phyloP scores from a whole-genome alignment of 1,140 invertebrate genomes.

The Lepidostoma basale region DNA sequence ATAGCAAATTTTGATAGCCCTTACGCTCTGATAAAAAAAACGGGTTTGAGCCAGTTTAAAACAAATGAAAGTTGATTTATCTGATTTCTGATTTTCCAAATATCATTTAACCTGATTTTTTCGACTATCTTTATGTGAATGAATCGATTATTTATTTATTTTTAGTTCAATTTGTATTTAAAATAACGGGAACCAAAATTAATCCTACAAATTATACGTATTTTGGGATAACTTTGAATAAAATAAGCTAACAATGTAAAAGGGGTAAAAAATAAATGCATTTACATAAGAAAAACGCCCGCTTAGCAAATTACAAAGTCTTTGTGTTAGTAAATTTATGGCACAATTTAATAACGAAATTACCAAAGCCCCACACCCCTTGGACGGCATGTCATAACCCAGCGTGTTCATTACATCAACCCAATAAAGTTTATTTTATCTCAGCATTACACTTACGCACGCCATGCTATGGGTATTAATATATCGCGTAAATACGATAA shows the following conservation, averaged over 20 bases:
- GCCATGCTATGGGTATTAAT: conserved; percentile 11
- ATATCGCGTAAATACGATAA: conserved; percentile 23
- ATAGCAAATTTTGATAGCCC: too few relatives aligned
- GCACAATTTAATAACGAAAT: conserved; percentile 23
- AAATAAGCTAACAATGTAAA: conserved; percentile 1
- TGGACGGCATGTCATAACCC: conserved; percentile 19
- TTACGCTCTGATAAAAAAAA: too few relatives aligned
- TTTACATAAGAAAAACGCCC: conserved; percentile 3
- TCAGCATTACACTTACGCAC: conserved; percentile 17
- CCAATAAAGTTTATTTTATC: conserved; percentile 26
- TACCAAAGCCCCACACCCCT: not conserved
- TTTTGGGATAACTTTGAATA: too few relatives aligned
- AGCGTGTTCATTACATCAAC: conserved; percentile 21
- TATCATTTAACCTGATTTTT: too few relatives aligned
- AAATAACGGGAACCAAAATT: too few relatives aligned
- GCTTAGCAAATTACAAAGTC: not conserved
- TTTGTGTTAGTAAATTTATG: conserved; percentile 10
- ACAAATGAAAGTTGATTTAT: too few relatives aligned
- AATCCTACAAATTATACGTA: too few relatives aligned
- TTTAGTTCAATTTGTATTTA: too few relatives aligned
- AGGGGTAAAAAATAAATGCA: conserved; percentile 7
- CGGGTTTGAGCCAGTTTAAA: too few relatives aligned
- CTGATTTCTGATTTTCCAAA: too few relatives aligned
- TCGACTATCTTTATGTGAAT: too few relatives aligned
- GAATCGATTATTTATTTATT: too few relatives aligned